These are phyloP conservation scores for Zaprionus gabonicus DNA, from an alignment of 1,140 invertebrate species.

Conservation along the genomic window DNA sequence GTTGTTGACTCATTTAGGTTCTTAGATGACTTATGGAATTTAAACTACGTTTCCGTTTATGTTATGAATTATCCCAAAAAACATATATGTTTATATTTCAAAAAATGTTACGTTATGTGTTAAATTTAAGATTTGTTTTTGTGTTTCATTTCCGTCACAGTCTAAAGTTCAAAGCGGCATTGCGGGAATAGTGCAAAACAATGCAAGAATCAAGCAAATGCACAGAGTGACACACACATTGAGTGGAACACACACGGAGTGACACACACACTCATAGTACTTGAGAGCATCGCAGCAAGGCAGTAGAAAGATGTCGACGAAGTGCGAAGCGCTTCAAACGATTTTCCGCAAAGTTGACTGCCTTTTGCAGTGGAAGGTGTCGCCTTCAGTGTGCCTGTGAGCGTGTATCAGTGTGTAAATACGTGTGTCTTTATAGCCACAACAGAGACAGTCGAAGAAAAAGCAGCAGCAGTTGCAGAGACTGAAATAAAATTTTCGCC, in stretches of 20 bases:
- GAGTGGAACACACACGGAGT: conserved; percentile 7
- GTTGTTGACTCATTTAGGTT: no score
- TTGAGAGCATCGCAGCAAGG: conserved; percentile 53
- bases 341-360: conserved; percentile 83
- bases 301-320: conserved; percentile 75
- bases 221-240: conserved; percentile 22
- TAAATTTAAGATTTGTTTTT: background rate
- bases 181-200: conserved; percentile 63
- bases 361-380: conserved; percentile 78
- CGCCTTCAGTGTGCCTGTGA: conserved; percentile 51
- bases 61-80: no score
- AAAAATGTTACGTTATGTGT: background rate
- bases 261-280: conserved; percentile 35
- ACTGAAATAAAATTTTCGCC: conserved; percentile 73
- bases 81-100: background rate
- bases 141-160: background rate
- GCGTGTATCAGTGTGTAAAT: conserved; percentile 35
- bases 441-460: conserved; percentile 52
- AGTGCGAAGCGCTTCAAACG: conserved; percentile 82
- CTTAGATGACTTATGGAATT: no score
- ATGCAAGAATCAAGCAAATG: conserved; percentile 42
- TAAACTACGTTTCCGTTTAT: no score
- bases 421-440: conserved; percentile 68
- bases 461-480: conserved; percentile 34
- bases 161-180: conserved; percentile 49